Percentiles rank a stretch among this genome's conserved stretches.
These are phyloP conservation scores for Steinernema scapterisci DNA, from an alignment of 2,888 invertebrate species.

Conservation along the genomic window DNA sequence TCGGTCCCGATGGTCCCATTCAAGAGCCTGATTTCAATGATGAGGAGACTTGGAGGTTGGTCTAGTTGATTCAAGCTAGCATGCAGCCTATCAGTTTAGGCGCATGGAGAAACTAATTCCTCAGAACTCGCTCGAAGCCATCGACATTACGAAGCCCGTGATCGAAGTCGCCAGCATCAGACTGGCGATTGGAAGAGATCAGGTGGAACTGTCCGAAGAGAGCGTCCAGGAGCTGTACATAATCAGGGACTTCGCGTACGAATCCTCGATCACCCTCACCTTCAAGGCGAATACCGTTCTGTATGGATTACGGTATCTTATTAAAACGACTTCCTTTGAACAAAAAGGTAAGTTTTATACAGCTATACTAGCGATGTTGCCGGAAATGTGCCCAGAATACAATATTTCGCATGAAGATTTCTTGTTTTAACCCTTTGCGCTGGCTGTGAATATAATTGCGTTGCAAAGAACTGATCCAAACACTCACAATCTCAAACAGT, in stretches of 20 bases:
- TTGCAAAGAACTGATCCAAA: too few species aligned
- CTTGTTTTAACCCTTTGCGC: too few species aligned
- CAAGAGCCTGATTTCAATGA: constrained; percentile 14
- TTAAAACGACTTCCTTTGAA: neutral
- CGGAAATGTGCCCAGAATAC: too few species aligned
- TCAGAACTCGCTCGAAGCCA: neutral
- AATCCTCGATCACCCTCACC: constrained; percentile 2
- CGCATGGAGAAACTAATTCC: constrained; percentile 23
- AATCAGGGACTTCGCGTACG: neutral
- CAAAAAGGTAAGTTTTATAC: neutral
- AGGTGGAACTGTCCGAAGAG: neutral
- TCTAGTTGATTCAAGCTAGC: neutral
- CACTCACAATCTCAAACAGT: too few species aligned
- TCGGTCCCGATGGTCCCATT: neutral
- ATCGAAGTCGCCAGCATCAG: neutral
- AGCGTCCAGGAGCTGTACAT: neutral
- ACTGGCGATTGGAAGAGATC: neutral
- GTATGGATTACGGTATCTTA: constrained; percentile 4
- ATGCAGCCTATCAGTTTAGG: neutral
- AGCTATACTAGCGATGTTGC: too few species aligned
- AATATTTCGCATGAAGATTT: too few species aligned
- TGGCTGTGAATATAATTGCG: too few species aligned
- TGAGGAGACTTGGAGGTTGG: neutral
- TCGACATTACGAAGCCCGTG: constrained; percentile 18
- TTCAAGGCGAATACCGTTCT: constrained; percentile 2